Conservation (phyloP, 2,113 vertebrate genomes). For the Haliaeetus leucogaster region DNA sequence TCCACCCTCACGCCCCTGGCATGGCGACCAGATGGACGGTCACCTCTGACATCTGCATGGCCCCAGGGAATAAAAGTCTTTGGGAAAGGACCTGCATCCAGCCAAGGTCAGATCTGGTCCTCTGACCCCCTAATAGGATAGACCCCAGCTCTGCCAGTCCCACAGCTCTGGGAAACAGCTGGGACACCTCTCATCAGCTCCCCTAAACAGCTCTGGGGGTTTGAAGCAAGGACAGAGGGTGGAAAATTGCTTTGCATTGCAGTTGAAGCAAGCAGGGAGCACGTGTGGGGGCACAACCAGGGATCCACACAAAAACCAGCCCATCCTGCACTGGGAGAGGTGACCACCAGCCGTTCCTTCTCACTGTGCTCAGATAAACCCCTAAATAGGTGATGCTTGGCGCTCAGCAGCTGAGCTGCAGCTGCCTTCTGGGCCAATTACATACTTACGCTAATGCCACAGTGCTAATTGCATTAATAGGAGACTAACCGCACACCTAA, state of each 20-base stretch:
- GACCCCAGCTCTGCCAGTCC: fast-evolving
- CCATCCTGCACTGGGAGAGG: not conserved
- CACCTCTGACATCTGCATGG: fast-evolving
- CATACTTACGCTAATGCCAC: not conserved
- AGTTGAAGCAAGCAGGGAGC: not conserved
- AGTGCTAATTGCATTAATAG: constrained; percentile 17
- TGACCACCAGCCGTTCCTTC: not conserved
- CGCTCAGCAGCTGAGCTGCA: not conserved
- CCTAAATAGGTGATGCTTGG: fast-evolving
- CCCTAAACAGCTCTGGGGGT: not conserved
- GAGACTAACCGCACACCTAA: constrained; percentile 1
- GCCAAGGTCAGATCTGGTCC: not conserved
- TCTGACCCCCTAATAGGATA: not conserved
- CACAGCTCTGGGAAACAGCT: not conserved
- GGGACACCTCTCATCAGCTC: not conserved
- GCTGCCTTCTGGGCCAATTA: not conserved
- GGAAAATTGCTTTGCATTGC: not conserved
- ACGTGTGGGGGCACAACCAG: not conserved
- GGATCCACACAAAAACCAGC: not conserved
- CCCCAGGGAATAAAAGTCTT: not conserved
- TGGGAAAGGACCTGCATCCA: not conserved
- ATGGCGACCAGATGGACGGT: not conserved
- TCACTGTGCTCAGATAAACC: not conserved
- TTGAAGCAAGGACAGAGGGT: not conserved
- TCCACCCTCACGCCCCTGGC: not conserved